These are phyloP conservation scores for Chelonus insularis DNA, from an alignment of 1,140 invertebrate species.

Conservation along the genomic window DNA sequence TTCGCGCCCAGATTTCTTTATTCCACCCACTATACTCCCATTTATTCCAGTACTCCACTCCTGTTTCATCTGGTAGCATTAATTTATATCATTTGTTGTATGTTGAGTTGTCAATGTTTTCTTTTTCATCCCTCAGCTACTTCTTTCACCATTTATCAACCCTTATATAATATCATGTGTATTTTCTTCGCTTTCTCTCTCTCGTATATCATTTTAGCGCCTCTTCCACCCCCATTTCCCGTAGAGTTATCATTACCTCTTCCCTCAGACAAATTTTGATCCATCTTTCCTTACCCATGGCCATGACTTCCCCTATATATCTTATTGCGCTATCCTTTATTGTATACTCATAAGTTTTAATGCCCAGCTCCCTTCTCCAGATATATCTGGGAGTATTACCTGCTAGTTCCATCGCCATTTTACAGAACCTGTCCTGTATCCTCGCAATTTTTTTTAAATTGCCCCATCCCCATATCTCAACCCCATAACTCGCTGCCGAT, in stretches of 20 bases:
- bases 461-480: conserved; percentile 15
- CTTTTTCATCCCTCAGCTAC: too few species aligned
- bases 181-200: not conserved
- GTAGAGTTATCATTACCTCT: not conserved
- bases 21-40: too few species aligned
- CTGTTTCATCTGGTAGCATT: too few species aligned
- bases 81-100: too few species aligned
- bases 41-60: too few species aligned
- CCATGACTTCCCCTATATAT: not conserved
- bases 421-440: conserved; percentile 2
- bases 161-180: too few species aligned
- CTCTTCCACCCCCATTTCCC: too few species aligned
- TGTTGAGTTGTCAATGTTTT: too few species aligned
- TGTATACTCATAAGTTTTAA: not conserved
- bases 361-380: not conserved
- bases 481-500: not conserved
- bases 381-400: not conserved
- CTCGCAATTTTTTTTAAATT: not conserved
- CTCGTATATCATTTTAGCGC: too few species aligned
- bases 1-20: too few species aligned
- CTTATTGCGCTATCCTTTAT: not conserved
- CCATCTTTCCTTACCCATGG: conserved; percentile 5
- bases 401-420: not conserved
- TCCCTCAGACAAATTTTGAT: conserved; percentile 6
- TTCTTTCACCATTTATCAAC: too few species aligned